Percentiles rank a stretch among this genome's conserved stretches.
These are phyloP conservation scores for Oscheius sp. DNA, from an alignment of 2,888 invertebrate species.

Conservation along the genomic window DNA sequence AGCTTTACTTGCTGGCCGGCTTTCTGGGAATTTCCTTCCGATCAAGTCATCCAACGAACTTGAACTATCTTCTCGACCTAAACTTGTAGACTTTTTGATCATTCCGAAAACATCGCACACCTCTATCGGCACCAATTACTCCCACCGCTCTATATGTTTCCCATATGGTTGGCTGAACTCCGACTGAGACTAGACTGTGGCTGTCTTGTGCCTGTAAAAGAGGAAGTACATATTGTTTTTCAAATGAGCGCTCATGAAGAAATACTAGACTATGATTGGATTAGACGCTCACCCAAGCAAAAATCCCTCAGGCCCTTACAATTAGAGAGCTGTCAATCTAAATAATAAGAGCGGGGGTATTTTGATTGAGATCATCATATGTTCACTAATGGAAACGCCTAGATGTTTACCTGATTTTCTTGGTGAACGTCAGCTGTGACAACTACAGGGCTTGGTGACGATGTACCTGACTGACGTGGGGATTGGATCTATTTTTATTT, in stretches of 20 bases:
- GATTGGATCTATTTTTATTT: neutral
- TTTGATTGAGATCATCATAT: neutral
- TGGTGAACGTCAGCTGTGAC: slow-evolving; percentile 13
- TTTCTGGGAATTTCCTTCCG: slow-evolving; percentile 24
- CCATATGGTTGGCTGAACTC: slow-evolving; percentile 66
- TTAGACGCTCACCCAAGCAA: slow-evolving; percentile 8
- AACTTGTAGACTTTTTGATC: neutral
- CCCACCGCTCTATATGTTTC: slow-evolving; percentile 66
- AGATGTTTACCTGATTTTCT: neutral
- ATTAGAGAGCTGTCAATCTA: slow-evolving; percentile 14
- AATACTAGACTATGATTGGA: neutral
- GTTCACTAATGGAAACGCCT: neutral
- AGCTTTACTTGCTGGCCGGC: neutral
- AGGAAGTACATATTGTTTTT: neutral
- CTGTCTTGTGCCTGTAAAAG: slow-evolving; percentile 18
- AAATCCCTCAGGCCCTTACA: neutral
- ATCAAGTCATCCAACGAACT: slow-evolving; percentile 46
- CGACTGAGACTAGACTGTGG: slow-evolving; percentile 37
- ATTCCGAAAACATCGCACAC: neutral
- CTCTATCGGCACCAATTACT: neutral
- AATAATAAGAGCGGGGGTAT: neutral
- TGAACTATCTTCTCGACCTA: slow-evolving; percentile 39
- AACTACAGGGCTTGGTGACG: neutral
- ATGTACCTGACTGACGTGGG: neutral
- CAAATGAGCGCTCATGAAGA: neutral